Evolutionary conservation across 2,797 vertebrate species (phyloP), one percentile per base, ranked within the genome.

Genomic region (Schizothorax lantsangensis): DNA sequence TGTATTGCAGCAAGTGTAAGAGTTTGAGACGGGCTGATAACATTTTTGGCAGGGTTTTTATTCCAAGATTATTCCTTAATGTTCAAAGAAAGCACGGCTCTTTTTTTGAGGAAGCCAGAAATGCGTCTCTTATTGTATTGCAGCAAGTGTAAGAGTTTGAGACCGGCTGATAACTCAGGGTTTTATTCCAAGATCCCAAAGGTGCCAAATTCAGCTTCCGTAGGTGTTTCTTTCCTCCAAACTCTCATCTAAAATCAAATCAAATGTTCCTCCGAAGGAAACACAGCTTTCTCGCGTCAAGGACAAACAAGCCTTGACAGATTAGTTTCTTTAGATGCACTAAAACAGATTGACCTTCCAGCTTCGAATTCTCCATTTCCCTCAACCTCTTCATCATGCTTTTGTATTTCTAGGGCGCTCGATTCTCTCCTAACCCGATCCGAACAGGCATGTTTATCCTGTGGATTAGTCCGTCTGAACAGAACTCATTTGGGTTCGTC

Each of bases 371-470:
- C 85, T 87, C 77, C 77, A 72, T 71, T 66, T 81, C 71, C 79
- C 82, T 69, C 82, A 84, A 89, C 72, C 87, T 81, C 88, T 87
- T 87, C 83, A 86, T 87, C 85, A 59, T 66, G 84, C 85, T 82
- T 79, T 83, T 88, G 86, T 87, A 64, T 86, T 89, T 88, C 86
- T 84, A 79, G 74, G 82, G 79, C 75, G 75, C 87, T 69, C 81
- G 83, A 87, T 85, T 81, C 87, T 81, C 84, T 89, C 84, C 84
- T 90, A 89, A 90, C 89, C 89, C 84, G 86, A 77, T 47, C 87
- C 87, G 77, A 86, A 81, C 89, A 72, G 85, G 89, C 82, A 81
- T 88, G 83, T 90, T 87, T 90, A 85, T 88, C 85, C 88, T 74
- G 77, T 80, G 90, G 90, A 91, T 91, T 89, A 90, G 85, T 74